Conservation (phyloP, 2,113 vertebrate species). For the Menura novaehollandiae region DNA sequence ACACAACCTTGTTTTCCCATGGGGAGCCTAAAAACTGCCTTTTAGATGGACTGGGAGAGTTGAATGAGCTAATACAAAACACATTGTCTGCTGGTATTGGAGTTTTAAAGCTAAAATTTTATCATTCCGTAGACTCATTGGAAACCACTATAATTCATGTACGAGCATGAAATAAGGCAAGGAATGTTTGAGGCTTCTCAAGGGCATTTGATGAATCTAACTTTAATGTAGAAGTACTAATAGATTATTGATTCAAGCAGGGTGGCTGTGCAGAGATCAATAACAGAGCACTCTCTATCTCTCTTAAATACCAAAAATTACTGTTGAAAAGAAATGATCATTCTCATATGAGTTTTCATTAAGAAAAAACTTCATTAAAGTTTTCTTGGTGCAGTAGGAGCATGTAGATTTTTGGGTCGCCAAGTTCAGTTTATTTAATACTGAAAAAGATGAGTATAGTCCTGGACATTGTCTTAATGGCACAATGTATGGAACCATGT, state of each 20-base stretch:
- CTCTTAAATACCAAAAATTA: constrained; percentile 61
- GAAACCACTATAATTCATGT: constrained; percentile 7
- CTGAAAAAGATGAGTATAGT: background rate
- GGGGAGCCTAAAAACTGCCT: constrained; percentile 60
- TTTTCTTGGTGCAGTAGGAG: background rate
- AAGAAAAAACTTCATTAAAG: background rate
- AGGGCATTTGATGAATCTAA: constrained; percentile 71
- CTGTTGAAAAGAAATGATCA: background rate
- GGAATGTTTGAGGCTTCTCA: constrained; percentile 63
- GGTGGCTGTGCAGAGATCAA: constrained; percentile 56
- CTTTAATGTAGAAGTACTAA: constrained; percentile 78
- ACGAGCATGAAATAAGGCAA: constrained; percentile 20
- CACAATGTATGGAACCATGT: background rate
- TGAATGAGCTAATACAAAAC: constrained; percentile 67
- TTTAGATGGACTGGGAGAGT: constrained; percentile 32
- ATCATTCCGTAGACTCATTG: constrained; percentile 47
- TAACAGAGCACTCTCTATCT: constrained; percentile 39
- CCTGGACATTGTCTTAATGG: background rate
- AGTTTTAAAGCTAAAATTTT: constrained; percentile 65
- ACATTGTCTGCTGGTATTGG: constrained; percentile 66
- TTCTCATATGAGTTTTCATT: background rate
- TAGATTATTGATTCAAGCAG: constrained; percentile 77
- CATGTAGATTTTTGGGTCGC: background rate
- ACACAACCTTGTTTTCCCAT: constrained; percentile 31
- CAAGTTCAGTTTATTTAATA: background rate